These are phyloP conservation scores for Eurytoma californica DNA, from an alignment of 2,888 invertebrate species.

Conservation along the genomic window DNA sequence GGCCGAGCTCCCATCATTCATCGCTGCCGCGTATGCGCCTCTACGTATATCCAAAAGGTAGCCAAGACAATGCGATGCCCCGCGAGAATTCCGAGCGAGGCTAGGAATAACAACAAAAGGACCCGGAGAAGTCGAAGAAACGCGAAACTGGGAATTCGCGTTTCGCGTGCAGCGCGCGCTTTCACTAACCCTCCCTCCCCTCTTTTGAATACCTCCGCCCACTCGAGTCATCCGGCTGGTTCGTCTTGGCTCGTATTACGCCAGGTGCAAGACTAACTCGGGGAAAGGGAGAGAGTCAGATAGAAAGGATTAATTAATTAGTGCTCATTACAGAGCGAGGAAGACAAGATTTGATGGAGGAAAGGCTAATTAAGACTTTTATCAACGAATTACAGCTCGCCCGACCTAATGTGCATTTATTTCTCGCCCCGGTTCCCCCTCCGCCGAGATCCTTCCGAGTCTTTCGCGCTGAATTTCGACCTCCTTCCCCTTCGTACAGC, in stretches of 20 bases:
- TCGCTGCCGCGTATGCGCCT: neutral
- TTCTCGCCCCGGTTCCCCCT: neutral
- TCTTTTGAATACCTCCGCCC: neutral
- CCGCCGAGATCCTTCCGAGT: neutral
- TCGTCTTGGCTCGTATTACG: slow-evolving; percentile 22
- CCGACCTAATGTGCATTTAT: slow-evolving; percentile 32
- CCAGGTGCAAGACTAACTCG: slow-evolving; percentile 25
- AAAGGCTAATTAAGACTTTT: slow-evolving; percentile 51
- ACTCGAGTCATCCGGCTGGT: neutral
- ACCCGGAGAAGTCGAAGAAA: slow-evolving; percentile 5
- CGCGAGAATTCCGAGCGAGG: slow-evolving; percentile 43
- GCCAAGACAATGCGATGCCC: neutral
- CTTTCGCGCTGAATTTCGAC: neutral
- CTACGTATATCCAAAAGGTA: neutral
- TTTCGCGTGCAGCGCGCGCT: neutral
- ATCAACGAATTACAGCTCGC: slow-evolving; percentile 42
- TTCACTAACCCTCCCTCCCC: neutral
- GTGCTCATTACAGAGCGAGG: slow-evolving; percentile 47
- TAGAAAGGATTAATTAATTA: slow-evolving; percentile 49
- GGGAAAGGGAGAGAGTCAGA: slow-evolving; percentile 36
- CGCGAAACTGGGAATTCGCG: slow-evolving; percentile 29
- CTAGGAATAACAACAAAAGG: slow-evolving; percentile 34
- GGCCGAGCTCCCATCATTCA: neutral
- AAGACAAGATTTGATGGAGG: slow-evolving; percentile 54
- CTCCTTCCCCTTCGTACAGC: neutral